A percentile compares a stretch with the other conserved stretches of the same genome.
Evolutionary conservation across 2,797 vertebrate genomes (phyloP).

Genomic region (Crenuchus spilurus): DNA sequence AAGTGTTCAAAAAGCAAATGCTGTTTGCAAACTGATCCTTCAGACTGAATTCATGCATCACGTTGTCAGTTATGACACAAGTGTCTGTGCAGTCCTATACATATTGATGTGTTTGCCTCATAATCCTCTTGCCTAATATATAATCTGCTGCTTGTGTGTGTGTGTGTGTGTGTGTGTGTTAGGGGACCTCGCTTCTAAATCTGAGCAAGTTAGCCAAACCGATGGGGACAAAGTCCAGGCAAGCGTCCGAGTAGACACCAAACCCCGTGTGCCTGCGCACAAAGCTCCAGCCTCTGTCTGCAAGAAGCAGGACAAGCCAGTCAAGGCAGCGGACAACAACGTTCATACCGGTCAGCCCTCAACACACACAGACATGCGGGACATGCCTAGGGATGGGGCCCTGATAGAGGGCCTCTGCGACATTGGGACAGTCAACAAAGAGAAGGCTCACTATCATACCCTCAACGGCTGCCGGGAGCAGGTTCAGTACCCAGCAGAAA

Average conservation of each 20-base stretch:
- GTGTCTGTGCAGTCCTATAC: background rate
- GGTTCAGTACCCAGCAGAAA: conserved; percentile 42
- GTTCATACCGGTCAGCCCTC: conserved; percentile 43
- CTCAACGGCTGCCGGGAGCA: conserved; percentile 47
- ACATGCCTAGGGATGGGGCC: conserved; percentile 67
- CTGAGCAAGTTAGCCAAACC: conserved; percentile 83
- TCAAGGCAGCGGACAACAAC: conserved; percentile 51
- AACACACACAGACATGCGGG: conserved; percentile 66
- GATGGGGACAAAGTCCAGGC: conserved; percentile 88
- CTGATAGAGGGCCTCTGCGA: conserved; percentile 57
- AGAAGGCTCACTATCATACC: conserved; percentile 46
- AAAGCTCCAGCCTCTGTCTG: conserved; percentile 65
- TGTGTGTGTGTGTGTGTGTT: conserved; percentile 43
- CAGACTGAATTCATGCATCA: background rate
- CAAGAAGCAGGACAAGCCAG: conserved; percentile 54
- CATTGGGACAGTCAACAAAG: conserved; percentile 33
- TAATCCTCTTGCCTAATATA: conserved; percentile 69
- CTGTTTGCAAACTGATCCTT: background rate
- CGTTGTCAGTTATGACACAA: background rate
- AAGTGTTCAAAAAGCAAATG: background rate
- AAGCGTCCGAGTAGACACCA: conserved; percentile 83
- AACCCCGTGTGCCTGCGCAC: conserved; percentile 74
- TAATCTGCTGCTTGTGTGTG: conserved; percentile 61
- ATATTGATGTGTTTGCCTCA: conserved; percentile 25
- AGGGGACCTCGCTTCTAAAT: conserved; percentile 87